Evolutionary conservation across 2,888 invertebrate genomes (phyloP).

Genomic region (Acronicta psi): DNA sequence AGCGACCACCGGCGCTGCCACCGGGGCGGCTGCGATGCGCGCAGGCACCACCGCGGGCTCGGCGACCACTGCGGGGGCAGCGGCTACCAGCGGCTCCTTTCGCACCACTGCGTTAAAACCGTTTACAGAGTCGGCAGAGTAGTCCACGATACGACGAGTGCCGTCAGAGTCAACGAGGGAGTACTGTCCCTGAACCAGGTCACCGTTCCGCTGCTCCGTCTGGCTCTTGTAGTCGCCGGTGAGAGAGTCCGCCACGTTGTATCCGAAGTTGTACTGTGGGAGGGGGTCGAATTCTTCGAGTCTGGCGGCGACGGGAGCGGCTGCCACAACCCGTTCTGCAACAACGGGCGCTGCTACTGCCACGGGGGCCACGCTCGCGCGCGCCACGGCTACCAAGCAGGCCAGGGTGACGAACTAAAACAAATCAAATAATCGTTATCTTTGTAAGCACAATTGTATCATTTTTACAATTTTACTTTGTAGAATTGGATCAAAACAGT

Average conservation of each 20-base stretch:
- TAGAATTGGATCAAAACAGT: no score
- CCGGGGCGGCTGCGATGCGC: slow-evolving; percentile 66
- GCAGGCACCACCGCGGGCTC: slow-evolving; percentile 72
- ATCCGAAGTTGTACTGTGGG: slow-evolving; percentile 88
- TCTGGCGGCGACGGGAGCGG: slow-evolving; percentile 72
- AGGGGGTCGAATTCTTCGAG: slow-evolving; percentile 87
- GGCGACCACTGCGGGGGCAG: slow-evolving; percentile 77
- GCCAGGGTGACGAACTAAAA: slow-evolving; percentile 82
- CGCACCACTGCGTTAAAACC: slow-evolving; percentile 84
- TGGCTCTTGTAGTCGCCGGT: slow-evolving; percentile 85
- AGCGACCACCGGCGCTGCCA: slow-evolving; percentile 68
- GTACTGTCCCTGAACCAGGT: slow-evolving; percentile 85
- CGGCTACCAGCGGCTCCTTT: slow-evolving; percentile 78
- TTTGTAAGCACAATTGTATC: slow-evolving; percentile 6
- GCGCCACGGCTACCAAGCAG: slow-evolving; percentile 76
- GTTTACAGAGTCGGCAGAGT: slow-evolving; percentile 79
- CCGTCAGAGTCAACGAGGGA: slow-evolving; percentile 82
- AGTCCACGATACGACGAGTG: slow-evolving; percentile 80
- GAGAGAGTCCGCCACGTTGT: slow-evolving; percentile 81
- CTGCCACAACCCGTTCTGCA: slow-evolving; percentile 71
- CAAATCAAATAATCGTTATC: slow-evolving; percentile 49
- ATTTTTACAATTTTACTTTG: no score
- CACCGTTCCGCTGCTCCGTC: slow-evolving; percentile 87
- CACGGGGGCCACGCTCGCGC: slow-evolving; percentile 74
- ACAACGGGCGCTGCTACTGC: slow-evolving; percentile 59